These are phyloP conservation scores for Ectobius pallidus DNA, from an alignment of 2,888 invertebrate genomes.

Conservation along the genomic window DNA sequence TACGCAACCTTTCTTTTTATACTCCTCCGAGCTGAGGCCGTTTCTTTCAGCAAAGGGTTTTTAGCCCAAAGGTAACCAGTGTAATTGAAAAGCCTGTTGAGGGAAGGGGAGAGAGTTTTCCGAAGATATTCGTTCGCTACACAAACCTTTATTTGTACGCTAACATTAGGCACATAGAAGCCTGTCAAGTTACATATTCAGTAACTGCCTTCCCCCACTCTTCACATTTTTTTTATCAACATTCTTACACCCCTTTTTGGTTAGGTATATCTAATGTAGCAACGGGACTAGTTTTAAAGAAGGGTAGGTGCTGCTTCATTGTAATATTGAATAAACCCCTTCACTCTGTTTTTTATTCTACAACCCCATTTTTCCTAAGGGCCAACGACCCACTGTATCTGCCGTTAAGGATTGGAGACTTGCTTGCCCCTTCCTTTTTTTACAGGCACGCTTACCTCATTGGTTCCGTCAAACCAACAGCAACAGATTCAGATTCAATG, in stretches of 20 bases:
- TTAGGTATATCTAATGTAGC: slow-evolving; percentile 5
- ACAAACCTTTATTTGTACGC: slow-evolving; percentile 40
- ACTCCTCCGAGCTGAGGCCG: background rate
- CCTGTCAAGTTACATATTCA: slow-evolving; percentile 30
- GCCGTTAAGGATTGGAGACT: background rate
- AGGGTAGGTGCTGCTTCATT: slow-evolving; percentile 13
- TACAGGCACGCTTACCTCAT: slow-evolving; percentile 21
- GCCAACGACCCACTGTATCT: slow-evolving; percentile 16
- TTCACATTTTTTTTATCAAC: background rate
- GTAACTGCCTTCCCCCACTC: background rate
- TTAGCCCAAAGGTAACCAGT: background rate
- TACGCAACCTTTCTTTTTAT: background rate
- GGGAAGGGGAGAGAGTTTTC: background rate
- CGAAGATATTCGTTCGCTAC: slow-evolving; percentile 32
- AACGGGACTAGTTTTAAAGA: slow-evolving; percentile 9
- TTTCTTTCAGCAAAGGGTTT: background rate
- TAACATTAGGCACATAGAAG: slow-evolving; percentile 32
- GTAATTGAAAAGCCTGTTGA: background rate
- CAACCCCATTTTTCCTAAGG: slow-evolving; percentile 10
- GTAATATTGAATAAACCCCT: slow-evolving; percentile 35
- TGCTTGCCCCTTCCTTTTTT: background rate
- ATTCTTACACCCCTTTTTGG: slow-evolving; percentile 31
- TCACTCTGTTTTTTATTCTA: slow-evolving; percentile 9
- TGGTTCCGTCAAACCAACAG: slow-evolving; percentile 29
- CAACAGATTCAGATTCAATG: slow-evolving; percentile 18